phyloP scores from a whole-genome alignment of 2,888 invertebrate species.

The Eristalinus sepulchralis region DNA sequence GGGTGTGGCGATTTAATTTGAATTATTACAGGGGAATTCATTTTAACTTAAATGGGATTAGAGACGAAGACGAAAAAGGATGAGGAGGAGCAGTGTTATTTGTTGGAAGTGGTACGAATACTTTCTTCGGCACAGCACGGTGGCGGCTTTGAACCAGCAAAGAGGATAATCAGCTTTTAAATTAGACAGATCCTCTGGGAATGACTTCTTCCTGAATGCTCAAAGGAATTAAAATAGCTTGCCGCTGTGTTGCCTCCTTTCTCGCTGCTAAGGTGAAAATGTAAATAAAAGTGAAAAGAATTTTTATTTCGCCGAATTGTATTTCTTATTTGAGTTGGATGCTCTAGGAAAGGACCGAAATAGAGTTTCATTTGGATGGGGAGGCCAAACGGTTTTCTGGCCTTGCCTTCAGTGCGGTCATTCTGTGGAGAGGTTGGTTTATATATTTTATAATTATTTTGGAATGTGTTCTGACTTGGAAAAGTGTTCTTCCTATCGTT shows the following conservation, averaged over 20 bases:
- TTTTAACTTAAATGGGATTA: slow-evolving; percentile 49
- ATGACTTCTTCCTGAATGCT: background rate
- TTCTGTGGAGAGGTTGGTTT: background rate
- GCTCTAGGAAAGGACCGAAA: background rate
- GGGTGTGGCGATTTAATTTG: slow-evolving; percentile 48
- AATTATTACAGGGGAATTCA: slow-evolving; percentile 52
- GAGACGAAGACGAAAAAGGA: background rate
- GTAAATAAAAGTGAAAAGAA: background rate
- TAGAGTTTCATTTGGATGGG: background rate
- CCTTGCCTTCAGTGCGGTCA: background rate
- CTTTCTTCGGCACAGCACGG: too few species aligned
- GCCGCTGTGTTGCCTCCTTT: background rate
- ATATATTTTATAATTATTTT: background rate
- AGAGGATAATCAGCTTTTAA: slow-evolving; percentile 6
- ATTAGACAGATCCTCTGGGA: slow-evolving; percentile 1
- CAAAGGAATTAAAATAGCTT: background rate
- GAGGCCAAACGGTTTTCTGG: too few species aligned
- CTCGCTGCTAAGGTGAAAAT: background rate
- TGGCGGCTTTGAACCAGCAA: background rate
- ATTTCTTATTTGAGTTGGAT: background rate
- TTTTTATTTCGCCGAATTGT: background rate
- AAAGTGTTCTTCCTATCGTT: background rate
- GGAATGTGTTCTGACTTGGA: background rate
- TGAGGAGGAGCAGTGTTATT: slow-evolving; percentile 17
- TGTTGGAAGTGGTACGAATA: background rate